Base-by-base conservation (phyloP, 2,888 invertebrate genomes). In the Eustalomyia histrio region DNA sequence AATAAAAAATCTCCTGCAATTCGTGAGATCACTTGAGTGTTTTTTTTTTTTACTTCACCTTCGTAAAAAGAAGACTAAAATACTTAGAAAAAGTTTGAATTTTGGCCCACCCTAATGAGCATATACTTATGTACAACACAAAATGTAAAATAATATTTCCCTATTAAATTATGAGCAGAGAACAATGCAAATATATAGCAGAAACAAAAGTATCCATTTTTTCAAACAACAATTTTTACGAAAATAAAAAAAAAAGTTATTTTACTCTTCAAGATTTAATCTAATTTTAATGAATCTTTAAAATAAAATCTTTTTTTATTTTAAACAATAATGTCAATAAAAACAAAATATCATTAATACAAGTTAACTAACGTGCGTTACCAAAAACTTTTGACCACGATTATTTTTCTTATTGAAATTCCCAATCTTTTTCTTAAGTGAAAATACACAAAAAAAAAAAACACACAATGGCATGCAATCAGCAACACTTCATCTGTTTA, bases 401-500 rank as follows among this genome's bases (percentile, higher is more conserved):
- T 78, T 75, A 57, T 50, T 72, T 72, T 39, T 17, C 33, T 58
- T 69, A 16, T 67, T 67, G 18, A 75, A 75, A 55, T 65, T 21
- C 69, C 75, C 58, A 61, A 47, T 24, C 55, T 43, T 69, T 71
- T 64, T 58, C 57, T 64, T 39, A 76, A 72, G 35, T 9, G 12
- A 3, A 39, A 39, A 43, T 7, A 73, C 57, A 47, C 69, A 61
- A 65, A 52, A n/a, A n/a, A 47, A 52, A 68, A 58, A 60, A n/a
- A 21, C 39, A 39, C 29, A 84, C 86, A 84, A 87, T 87, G 87
- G 87, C 87, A 87, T 87, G 86, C 88, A 87, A 87, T 87, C 87
- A 87, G 88, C 88, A 85, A 87, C 88, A 88, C 87, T 87, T 87
- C 87, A 88, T 87, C 87, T 87, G 81, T 71, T 81, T 63, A 73